Base-by-base conservation (phyloP, 2,113 vertebrate genomes). In the Fregetta grallaria region DNA sequence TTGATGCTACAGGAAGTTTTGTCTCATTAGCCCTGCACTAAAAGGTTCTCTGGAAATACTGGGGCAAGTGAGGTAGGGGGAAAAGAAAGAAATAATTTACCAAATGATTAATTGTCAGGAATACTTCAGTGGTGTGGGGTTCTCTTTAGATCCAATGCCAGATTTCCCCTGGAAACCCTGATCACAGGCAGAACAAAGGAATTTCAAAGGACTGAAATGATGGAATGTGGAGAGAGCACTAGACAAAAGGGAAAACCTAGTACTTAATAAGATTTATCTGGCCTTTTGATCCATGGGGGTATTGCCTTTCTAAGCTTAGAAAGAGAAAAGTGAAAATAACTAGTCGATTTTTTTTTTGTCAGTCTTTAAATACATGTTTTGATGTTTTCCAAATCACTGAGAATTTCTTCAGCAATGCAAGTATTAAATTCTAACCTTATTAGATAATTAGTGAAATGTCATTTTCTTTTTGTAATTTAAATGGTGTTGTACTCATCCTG, bases 81-180 rank as follows among this genome's bases (percentile, higher is more conserved):
- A 17, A 52, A 71, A 88, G 86, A 93, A 93, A 93, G 87, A 98
- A 97, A 95, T 92, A 58, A 72, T 93, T 92, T 97, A 86, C 82
- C 88, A 79, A 86, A 90, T 98, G 97, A 98, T 98, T 95, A 97
- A 98, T 98, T 94, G 94, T 95, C 83, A 89, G 82, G 92, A 92
- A 87, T 96, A 84, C 79, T 94, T 97, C 73, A 72, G 71, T 88
- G 89, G 70, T 96, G 81, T 97, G 95, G 91, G 86, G 27, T 97
- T 97, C 95, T 94, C 94, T 97, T 98, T 90, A 98, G 96, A 98
- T 98, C 96, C 88, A 77, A 21, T 96, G 97, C 97, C 97, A 98
- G 97, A 96, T 98, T 97, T 97, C 95, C 89, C 74, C 91, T 13
- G 20, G 94, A 98, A 97, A 82, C 90, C 85, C 49, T 81, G 86